Base-by-base conservation (phyloP, 2,888 invertebrate genomes). In the Timandra comae region DNA sequence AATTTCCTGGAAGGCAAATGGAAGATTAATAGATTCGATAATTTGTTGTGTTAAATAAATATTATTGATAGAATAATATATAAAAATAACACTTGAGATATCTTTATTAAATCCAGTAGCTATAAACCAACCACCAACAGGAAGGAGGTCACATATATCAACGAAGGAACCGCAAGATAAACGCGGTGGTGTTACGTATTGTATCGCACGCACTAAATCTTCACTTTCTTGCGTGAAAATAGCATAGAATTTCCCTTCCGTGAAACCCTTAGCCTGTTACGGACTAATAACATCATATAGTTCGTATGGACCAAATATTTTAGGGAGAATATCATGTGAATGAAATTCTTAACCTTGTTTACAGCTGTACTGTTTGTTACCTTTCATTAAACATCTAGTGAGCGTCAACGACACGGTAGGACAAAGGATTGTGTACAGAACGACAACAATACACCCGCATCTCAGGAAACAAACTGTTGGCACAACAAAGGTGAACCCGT, bases 401-500 rank as follows among this genome's bases (percentile, higher is more conserved):
- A 16, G 16, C 16, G 16, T 16, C 16, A 16, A 3, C 16, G 16
- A 16, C 16, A 16, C 6, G 4, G 16, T 6, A 16, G 16, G 43
- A 67, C 57, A 68, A 66, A 64, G 59, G 62, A 52, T 41, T 35
- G 41, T 33, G 35, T 47, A 52, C 58, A 54, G 62, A 60, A 67
- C 51, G 57, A 63, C 49, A 59, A 75, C 73, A 79, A 73, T 74
- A 57, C 55, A 43, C 77, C 76, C 74, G 74, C 74, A 81, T 78
- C 49, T 55, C 52, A 57, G 35, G 38, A 43, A 16, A 16, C 16
- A 16, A 5, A 16, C 50, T 54, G 60, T 63, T 63, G 49, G 46
- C 46, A 56, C 63, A 67, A 65, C 54, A 63, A 58, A 56, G 41
- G 59, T 58, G 48, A 44, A 51, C 57, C 50, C 48, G 54, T 60